Evolutionary conservation across 1,140 invertebrate species (phyloP), one percentile per base, ranked within the genome.

Genomic region (Drosophila carrolli): DNA sequence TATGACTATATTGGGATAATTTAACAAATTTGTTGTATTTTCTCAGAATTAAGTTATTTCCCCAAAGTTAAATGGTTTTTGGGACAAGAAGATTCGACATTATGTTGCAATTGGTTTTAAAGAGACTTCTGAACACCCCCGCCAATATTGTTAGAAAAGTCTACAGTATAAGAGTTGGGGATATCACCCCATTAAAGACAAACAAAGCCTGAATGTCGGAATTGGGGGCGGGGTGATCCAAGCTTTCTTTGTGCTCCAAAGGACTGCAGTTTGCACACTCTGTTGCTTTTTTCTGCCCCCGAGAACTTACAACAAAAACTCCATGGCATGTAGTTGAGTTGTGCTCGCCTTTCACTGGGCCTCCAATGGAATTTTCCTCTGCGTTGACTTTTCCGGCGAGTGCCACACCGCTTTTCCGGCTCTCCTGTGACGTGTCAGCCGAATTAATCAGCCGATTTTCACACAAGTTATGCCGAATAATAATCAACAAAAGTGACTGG

Each of bases 261-360:
- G 46, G 48, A 32, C 48, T 27, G 61, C 37, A 41, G 16, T 43
- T 67, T 19, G 19, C 23, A 32, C 37, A 23, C 35, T 58, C 58
- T 59, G 46, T 43, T 70, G 41, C 19, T 32, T 40, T 66, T 32
- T 50, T 40, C 58, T 38, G 60, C 6, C 57, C 46, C 27, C 35
- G 16, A 83, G 68, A 86, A 91, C 90, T 91, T 90, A 91, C 90
- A 91, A 91, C 75, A 91, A 88, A 86, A 91, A 91, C 67, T 91
- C 90, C 90, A 91, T 91, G 67, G 83, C 83, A 88, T 83, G 60
- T 79, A 88, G 67, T 78, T 79, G 57, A 76, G 57, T 61, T 44
- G 44, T 53, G 66, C 56, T 65, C 14, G 55, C 63, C 74, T 77
- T 58, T 68, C 74, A 77, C 72, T 59, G 46, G 41, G 43, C 47